Evolutionary conservation across 2,797 vertebrate species (phyloP).

Genomic region (Myotis daubentonii): DNA sequence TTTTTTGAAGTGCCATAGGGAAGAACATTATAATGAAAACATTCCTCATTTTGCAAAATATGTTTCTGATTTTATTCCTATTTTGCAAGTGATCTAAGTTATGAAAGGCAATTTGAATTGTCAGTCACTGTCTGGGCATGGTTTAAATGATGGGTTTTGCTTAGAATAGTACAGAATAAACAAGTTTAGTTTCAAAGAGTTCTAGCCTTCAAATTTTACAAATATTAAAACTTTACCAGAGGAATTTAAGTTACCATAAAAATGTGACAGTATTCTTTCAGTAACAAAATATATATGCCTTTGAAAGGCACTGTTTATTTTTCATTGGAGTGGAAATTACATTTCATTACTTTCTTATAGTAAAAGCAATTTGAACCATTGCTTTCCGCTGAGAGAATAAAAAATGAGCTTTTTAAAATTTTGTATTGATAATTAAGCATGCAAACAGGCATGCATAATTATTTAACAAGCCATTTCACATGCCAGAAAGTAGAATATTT

Average conservation of each 20-base stretch:
- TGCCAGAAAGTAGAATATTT: conserved; percentile 43
- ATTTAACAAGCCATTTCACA: conserved; percentile 50
- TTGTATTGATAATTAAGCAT: conserved; percentile 61
- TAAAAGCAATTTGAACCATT: conserved; percentile 31
- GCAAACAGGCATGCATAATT: conserved; percentile 54
- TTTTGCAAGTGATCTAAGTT: conserved; percentile 59
- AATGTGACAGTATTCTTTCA: conserved; percentile 14
- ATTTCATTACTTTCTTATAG: conserved; percentile 50
- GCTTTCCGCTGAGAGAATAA: conserved; percentile 22
- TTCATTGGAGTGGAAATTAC: conserved; percentile 47
- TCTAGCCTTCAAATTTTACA: neutral
- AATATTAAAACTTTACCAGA: conserved; percentile 58
- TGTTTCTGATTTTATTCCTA: conserved; percentile 58
- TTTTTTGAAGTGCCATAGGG: conserved; percentile 31
- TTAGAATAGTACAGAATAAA: conserved; percentile 15
- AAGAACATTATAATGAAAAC: conserved; percentile 60
- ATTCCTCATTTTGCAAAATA: conserved; percentile 58
- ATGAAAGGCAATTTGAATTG: conserved; percentile 55
- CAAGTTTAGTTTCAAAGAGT: conserved; percentile 25
- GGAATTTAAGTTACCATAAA: neutral
- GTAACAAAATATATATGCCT: conserved; percentile 1
- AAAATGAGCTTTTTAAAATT: conserved; percentile 42
- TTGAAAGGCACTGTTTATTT: conserved; percentile 49
- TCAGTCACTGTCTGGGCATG: conserved; percentile 37
- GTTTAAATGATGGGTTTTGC: conserved; percentile 45